phyloP scores from a whole-genome alignment of 35 echinoderm and acorn worm genomes.

The Chiridota heheva region DNA sequence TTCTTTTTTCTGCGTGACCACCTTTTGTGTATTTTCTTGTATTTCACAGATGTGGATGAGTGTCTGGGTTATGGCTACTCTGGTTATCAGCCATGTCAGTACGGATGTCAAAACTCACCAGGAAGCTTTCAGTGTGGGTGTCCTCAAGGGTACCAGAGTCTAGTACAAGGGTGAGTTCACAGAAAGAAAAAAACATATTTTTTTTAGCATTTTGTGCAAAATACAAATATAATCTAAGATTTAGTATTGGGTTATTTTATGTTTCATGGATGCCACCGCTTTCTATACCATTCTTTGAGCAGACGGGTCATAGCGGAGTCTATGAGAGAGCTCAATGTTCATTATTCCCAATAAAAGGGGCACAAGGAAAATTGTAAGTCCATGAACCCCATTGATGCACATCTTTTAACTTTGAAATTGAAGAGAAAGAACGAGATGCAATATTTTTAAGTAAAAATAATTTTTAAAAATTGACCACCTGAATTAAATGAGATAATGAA shows the following conservation, averaged over 20 bases:
- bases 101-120: constrained; percentile 77
- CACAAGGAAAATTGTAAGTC: constrained; percentile 5
- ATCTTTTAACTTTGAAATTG: too few species aligned
- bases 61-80: constrained; percentile 52
- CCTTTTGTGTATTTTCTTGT: background rate
- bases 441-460: too few species aligned
- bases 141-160: constrained; percentile 82
- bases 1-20: too few species aligned
- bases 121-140: constrained; percentile 94
- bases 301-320: background rate
- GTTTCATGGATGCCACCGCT: background rate
- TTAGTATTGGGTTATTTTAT: background rate
- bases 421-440: too few species aligned
- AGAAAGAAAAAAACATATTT: background rate
- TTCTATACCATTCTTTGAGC: background rate
- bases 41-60: constrained; percentile 84
- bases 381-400: too few species aligned
- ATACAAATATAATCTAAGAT: background rate
- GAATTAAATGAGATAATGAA: too few species aligned
- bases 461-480: too few species aligned
- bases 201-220: background rate
- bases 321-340: constrained; percentile 13
- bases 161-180: constrained; percentile 80
- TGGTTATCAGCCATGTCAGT: constrained; percentile 69
- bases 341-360: background rate